phyloP scores from a whole-genome alignment of 2,113 vertebrate genomes.

The Corynorhinus townsendii region DNA sequence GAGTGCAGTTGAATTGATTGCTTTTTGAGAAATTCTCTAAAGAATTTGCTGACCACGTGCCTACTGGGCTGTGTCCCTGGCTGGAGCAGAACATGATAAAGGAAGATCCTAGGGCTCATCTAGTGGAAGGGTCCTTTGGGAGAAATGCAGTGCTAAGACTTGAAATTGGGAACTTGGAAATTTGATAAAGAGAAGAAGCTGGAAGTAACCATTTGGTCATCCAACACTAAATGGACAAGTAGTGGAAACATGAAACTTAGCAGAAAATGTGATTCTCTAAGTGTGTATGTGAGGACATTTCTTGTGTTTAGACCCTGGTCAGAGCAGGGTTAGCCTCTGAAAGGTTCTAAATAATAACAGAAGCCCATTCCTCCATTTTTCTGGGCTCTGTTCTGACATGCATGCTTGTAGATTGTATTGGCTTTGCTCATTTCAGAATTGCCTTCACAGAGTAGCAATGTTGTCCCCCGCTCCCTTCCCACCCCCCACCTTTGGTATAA shows the following conservation, averaged over 20 bases:
- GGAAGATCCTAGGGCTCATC: neutral
- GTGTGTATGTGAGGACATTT: neutral
- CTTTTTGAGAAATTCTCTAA: constrained; percentile 46
- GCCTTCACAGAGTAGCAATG: neutral
- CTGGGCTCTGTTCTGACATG: neutral
- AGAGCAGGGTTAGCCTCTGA: neutral
- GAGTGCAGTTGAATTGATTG: constrained; percentile 42
- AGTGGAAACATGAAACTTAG: neutral
- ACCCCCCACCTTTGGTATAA: neutral
- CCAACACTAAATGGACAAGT: neutral
- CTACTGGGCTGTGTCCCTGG: neutral
- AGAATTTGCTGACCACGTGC: constrained; percentile 14
- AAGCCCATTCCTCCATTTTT: neutral
- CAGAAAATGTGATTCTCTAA: constrained; percentile 9
- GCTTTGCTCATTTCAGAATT: constrained; percentile 42
- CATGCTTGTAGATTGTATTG: neutral
- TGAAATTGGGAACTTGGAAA: constrained; percentile 42
- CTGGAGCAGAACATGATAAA: neutral
- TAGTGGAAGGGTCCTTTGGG: neutral
- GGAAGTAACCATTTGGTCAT: neutral
- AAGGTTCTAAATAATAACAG: neutral
- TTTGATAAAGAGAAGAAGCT: neutral
- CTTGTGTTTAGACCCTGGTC: neutral
- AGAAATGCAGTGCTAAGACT: neutral
- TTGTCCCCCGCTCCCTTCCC: neutral